A percentile compares a stretch with the other conserved stretches of the same genome.
Evolutionary conservation across 2,797 vertebrate species (phyloP).

Genomic region (Prionace glauca): DNA sequence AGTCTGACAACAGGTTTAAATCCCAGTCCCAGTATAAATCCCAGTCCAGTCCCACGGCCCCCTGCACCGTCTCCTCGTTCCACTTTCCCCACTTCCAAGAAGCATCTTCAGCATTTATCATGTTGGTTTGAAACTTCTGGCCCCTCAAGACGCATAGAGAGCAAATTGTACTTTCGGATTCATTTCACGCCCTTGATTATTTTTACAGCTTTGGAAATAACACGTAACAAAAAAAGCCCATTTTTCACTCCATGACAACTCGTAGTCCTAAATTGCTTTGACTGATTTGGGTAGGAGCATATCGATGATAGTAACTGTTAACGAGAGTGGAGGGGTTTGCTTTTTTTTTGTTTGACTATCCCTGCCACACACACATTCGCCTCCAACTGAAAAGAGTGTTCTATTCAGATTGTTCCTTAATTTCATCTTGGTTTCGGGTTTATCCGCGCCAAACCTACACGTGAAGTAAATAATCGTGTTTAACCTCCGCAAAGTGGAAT

Average conservation of each 20-base stretch:
- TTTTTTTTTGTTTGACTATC: background rate
- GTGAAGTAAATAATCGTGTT: background rate
- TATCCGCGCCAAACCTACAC: background rate
- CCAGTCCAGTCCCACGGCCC: background rate
- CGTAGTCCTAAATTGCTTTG: background rate
- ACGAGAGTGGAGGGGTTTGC: no score
- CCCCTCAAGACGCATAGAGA: no score
- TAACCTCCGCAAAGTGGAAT: background rate
- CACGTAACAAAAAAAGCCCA: no score
- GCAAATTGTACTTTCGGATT: background rate
- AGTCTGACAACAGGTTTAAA: no score
- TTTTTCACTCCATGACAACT: background rate
- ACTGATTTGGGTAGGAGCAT: background rate
- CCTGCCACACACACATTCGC: background rate
- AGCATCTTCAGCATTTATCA: background rate
- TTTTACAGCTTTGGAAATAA: background rate
- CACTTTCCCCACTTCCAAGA: background rate
- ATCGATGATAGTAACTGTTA: background rate
- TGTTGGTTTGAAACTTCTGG: background rate
- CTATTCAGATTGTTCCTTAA: background rate
- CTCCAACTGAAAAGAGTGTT: no score
- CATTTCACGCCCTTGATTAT: background rate
- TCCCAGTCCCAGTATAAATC: background rate
- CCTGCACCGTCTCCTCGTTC: background rate
- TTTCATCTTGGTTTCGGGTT: background rate